Base-by-base conservation (phyloP, 2,888 invertebrate genomes). In the Polyommatus iphigenia region DNA sequence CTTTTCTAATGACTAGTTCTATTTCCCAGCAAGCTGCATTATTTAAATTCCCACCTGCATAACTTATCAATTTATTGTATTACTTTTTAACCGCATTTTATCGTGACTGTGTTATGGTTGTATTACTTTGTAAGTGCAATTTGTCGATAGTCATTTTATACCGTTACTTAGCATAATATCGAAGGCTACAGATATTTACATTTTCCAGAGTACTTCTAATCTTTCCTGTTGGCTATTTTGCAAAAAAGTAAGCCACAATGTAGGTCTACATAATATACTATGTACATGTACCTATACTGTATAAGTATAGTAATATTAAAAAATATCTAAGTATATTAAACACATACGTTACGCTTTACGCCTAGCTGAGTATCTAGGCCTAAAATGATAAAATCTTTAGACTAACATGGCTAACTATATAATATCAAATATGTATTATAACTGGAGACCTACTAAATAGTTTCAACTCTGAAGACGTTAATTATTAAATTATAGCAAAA, bases 81-180 rank as follows among this genome's bases (percentile, higher is more conserved):
- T 67, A 67, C 67, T 32, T 67, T 67, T 32, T 29, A 67, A 67
- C 67, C 67, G 29, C 67, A 67, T 6, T 67, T 62, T 32, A 32
- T 15, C 67, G 67, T 32, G 29, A 67, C 7, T 10, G 6, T 6
- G 67, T 18, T 18, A 29, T 32, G 10, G 67, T 67, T 32, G 20
- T 24, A 24, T 62, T 13, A 62, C 29, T 29, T 67, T 15, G 32
- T 67, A 67, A 29, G 15, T 29, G 67, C 67, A 32, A 29, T 24
- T 15, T 67, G 29, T 67, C 67, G 29, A 67, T 67, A 13, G 67
- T 67, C 15, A 20, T 15, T 15, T 29, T 67, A 24, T 24, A 62
- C 67, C 67, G 67, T 67, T 67, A 67, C 29, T 24, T 62, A 62
- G 20, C 59, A 59, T 59, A 59, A 20, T 59, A 59, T 59, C 24